Base-by-base conservation (phyloP, 1,140 invertebrate species). In the Drosophila navojoa region DNA sequence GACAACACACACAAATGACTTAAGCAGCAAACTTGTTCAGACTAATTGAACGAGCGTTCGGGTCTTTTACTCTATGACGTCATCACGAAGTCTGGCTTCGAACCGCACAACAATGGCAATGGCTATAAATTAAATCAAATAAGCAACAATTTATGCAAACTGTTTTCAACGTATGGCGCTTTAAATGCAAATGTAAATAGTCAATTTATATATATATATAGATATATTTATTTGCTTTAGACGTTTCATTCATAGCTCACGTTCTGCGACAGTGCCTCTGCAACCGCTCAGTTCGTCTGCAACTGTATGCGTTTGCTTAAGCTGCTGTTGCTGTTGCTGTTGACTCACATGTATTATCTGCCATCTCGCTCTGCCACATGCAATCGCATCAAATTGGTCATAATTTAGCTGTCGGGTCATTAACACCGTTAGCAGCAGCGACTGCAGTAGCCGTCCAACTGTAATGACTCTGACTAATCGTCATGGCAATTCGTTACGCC, bases 11-110 rank as follows among this genome's bases (percentile, higher is more conserved):
- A 82, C 82, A 70, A 87, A 89, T 74, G 84, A 87, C 82, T 82
- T 61, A 84, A 77, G 60, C 72, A 63, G 55, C 84, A 89, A 87
- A 87, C 82, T 77, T 82, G 62, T 59, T 74, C 32, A 4, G 5
- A 19, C 44, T 42, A 7, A 49, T 54, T 53, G 6, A 44, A 44
- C n/a, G 11, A 42, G 40, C 40, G 7, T 11, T 42, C 32, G 4
- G 5, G 5, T 11, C 15, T 15, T 5, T 9, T 32, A 9, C n/a
- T 15, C 45, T 27, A 82, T 86, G 82, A 82, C 82, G 82, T 86
- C 82, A 86, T 40, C 74, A 29, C 0, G 49, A 54, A 13, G 15
- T 6, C 57, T 22, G 10, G 19, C 45, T 13, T n/a, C 42, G 6
- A 35, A 35, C 29, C 10, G 27, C 77, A 73, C n/a, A n/a, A n/a